Conservation (phyloP, 2,888 invertebrate species). For the Eugnorisma glareosa region DNA sequence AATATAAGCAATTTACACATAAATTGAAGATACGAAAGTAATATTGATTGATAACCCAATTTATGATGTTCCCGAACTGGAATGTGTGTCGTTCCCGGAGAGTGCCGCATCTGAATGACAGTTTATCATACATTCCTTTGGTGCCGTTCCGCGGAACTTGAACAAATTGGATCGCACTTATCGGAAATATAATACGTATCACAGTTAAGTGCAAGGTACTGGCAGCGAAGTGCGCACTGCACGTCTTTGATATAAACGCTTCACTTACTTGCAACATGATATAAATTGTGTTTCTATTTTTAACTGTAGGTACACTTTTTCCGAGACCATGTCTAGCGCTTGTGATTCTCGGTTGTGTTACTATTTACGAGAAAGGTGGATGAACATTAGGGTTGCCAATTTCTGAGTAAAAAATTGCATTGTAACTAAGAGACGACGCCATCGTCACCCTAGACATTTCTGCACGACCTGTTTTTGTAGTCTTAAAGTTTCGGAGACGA, state of each 20-base stretch:
- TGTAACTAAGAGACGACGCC: conserved; percentile 5
- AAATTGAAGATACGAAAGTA: conserved; percentile 76
- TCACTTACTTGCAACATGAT: conserved; percentile 56
- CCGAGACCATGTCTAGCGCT: conserved; percentile 30
- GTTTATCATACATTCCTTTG: conserved; percentile 75
- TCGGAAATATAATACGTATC: conserved; percentile 70
- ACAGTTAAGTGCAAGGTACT: conserved; percentile 65
- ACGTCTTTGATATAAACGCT: conserved; percentile 54
- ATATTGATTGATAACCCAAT: conserved; percentile 83
- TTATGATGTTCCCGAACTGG: conserved; percentile 71
- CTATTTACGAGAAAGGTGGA: conserved; percentile 35
- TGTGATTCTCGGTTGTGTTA: conserved; percentile 42
- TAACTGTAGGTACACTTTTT: conserved; percentile 40
- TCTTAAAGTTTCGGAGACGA: conserved; percentile 27
- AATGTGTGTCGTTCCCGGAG: conserved; percentile 65
- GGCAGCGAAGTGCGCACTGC: conserved; percentile 51
- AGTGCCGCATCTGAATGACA: conserved; percentile 72
- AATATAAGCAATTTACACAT: conserved; percentile 73
- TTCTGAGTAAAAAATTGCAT: conserved; percentile 12
- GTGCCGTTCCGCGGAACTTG: conserved; percentile 71
- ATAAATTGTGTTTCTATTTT: conserved; percentile 55
- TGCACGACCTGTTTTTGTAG: conserved; percentile 29
- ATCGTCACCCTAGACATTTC: conserved; percentile 10
- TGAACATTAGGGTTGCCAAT: conserved; percentile 22
- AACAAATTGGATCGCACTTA: conserved; percentile 78